A percentile compares a stretch with the other conserved stretches of the same genome.
Conservation (phyloP, 2,797 vertebrate species). For the Sebastes iracundus region DNA sequence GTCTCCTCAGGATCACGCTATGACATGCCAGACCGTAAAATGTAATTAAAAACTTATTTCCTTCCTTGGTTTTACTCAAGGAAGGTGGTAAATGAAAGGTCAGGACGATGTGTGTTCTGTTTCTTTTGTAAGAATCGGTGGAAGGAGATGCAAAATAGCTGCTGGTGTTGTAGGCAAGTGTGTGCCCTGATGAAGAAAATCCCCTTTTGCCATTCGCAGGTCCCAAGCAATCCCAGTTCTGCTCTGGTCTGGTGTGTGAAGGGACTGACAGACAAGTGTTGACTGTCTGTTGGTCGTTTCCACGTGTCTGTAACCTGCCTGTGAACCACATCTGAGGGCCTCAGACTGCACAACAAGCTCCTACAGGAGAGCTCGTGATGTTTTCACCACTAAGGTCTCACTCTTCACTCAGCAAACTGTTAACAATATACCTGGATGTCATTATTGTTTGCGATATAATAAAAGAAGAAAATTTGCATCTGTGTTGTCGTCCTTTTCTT, state of each 20-base stretch:
- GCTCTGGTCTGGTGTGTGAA: constrained; percentile 63
- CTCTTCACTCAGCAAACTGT: constrained; percentile 85
- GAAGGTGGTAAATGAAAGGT: constrained; percentile 51
- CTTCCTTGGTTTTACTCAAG: constrained; percentile 55
- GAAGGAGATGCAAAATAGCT: constrained; percentile 46
- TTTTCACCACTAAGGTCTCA: constrained; percentile 81
- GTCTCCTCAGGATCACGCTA: constrained; percentile 62
- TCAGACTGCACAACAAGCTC: constrained; percentile 79
- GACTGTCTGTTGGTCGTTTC: constrained; percentile 65
- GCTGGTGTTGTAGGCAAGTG: constrained; percentile 40
- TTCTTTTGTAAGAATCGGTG: constrained; percentile 56
- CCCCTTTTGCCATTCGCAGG: constrained; percentile 69
- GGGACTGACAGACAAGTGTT: constrained; percentile 51
- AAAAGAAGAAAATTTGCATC: constrained; percentile 74
- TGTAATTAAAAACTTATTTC: constrained; percentile 23
- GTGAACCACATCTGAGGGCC: constrained; percentile 76
- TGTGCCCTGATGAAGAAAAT: constrained; percentile 40
- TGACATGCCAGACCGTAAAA: constrained; percentile 56
- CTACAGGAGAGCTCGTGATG: constrained; percentile 76
- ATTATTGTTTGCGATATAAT: constrained; percentile 89
- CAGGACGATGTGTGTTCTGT: constrained; percentile 57
- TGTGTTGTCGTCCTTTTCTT: constrained; percentile 42
- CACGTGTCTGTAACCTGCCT: constrained; percentile 71
- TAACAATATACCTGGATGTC: constrained; percentile 89
- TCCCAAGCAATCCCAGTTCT: constrained; percentile 82